Base-by-base conservation (phyloP, 92 coral and sea anemone species). In the Scolanthus callimorphus region DNA sequence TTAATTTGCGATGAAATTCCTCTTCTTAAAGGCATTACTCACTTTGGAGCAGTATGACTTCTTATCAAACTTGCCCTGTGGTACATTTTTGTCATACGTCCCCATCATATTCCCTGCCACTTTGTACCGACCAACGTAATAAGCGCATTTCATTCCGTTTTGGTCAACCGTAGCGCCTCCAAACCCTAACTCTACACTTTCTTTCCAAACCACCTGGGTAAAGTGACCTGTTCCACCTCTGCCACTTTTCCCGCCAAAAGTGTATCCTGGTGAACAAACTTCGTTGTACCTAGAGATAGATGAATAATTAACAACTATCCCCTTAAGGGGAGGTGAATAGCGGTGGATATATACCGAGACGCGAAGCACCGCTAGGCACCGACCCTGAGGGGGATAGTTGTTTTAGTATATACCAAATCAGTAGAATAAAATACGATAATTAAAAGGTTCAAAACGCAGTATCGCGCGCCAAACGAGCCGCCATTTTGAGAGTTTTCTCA, bases 201-300 rank as follows among this genome's bases (percentile, higher is more conserved):
- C 70, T 11, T 72, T 84, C 90, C 90, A 84, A 25, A 84, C 85
- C 17, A 84, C 81, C 54, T 84, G 90, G 11, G 90, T 84, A 17
- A 84, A 84, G 47, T 84, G 90, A 1, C 90, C 90, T 4, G 82
- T 67, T n/a, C 56, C 73, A 0, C 62, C 41, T n/a, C n/a, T n/a
- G n/a, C 30, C 20, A 19, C 34, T 24, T 17, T 38, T 43, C 23
- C 55, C 46, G 27, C 31, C 48, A 71, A 81, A 74, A 20, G 67
- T 31, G 44, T 81, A 81, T 9, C 58, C 82, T 12, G 74, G 74
- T 3, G 20, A 23, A 45, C 89, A 82, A 8, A 82, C 74, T 63
- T 75, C 89, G 12, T 63, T 63, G 48, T 82, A 82, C 89, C 89
- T 82, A 21, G 6, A 9, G 41, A 34, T 6, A 34, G n/a, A n/a